Evolutionary conservation across 2,113 vertebrate genomes (phyloP), one percentile per base, ranked within the genome.

Genomic region (Salminus brasiliensis): DNA sequence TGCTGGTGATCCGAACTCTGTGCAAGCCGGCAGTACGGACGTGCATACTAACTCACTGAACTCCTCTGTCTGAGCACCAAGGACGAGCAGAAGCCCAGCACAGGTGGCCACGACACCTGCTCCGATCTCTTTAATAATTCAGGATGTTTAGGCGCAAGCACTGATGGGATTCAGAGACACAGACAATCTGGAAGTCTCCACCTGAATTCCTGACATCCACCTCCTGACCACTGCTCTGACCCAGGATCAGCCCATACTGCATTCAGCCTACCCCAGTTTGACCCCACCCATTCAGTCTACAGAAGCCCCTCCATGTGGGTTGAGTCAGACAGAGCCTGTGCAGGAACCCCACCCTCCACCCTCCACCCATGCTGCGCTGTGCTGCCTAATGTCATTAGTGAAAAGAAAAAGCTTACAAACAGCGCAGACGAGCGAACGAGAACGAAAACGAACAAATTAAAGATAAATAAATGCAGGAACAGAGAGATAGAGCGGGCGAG

Each of bases 391-490:
- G 67, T 34, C 74, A 76, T 81, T 81, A 73, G 59, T 68, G 16
- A 78, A 23, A 27, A 57, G 39, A 65, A 71, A 62, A 68, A 59
- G 53, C 66, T 36, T 45, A 72, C 77, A 80, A 77, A 74, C 63
- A 80, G 62, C 76, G 30, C 73, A 68, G 70, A 74, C 45, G 68
- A 73, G 57, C 78, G 75, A 79, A 67, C 62, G 60, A 81, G 63
- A 81, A 81, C 79, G 55, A 81, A 76, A 81, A 71, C 15, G 65
- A 82, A 75, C 78, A 80, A 86, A 81, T 89, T 78, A 90, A 77
- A 86, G 82, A 87, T 87, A 87, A 90, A 92, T 88, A 90, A 88
- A 88, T 81, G 84, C 81, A 88, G 87, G 87, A 88, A 87, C 85
- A 88, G 89, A 90, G 89, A 88, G 88, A 85, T 72, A 85, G 65